Base-by-base conservation (phyloP, 1,140 invertebrate species). In the Pinna nobilis region DNA sequence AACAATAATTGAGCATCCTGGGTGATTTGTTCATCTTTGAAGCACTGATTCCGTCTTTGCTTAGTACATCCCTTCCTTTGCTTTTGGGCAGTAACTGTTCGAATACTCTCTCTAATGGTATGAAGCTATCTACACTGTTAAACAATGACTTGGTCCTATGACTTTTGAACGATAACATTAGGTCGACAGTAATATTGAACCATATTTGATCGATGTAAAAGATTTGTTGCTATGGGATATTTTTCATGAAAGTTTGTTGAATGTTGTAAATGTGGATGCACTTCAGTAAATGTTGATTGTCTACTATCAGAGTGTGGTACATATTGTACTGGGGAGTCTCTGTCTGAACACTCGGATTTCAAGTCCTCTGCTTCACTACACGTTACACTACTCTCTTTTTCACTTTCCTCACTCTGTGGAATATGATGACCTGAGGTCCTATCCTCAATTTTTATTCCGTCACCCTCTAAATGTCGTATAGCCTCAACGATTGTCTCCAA, bases 401-500 rank as follows among this genome's bases (percentile, higher is more conserved):
- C 83, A 71, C 77, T 82, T 41, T 86, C 85, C 49, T 82, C 80
- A 67, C 77, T 74, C 33, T 75, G 77, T 18, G 74, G 64, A 59
- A 78, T 77, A 15, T 44, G 30, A 32, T 65, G 50, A 65, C 32
- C 53, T 18, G 35, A 41, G 50, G 33, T 65, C 41, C 60, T 63
- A 4, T 78, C 70, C 18, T 78, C 71, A 25, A 77, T 49, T 28
- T 68, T 59, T 50, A 80, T 74, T n/a, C 97, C 95, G 87, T 98
- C 96, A 7, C 98, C 97, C 88, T 99, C 98, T 67, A 99, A 90
- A 84, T 98, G 97, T 41, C 97, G 92, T 79, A 99, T 99, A 30
- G 98, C 98, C 86, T 99, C 97, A 9, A 98, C 96, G 73, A 99
- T 99, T 1, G 97, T 98, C 87, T 99, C 96, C 70, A 99, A 90